Conservation (phyloP, 1,140 invertebrate genomes). For the Panagrolaimus sp. region DNA sequence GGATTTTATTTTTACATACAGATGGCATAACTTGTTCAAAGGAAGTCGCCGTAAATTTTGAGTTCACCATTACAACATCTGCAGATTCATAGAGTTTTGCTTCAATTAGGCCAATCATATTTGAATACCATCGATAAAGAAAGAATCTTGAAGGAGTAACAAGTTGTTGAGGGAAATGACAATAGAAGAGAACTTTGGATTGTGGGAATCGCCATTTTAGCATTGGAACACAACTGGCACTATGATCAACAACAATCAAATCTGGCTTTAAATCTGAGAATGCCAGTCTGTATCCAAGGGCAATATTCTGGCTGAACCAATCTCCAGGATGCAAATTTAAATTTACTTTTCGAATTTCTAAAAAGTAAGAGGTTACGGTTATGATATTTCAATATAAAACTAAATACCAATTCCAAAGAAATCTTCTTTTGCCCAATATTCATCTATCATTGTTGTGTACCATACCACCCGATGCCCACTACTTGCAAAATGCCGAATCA, state of each 20-base stretch:
- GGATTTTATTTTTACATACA: constrained; percentile 45
- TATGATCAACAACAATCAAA: constrained; percentile 55
- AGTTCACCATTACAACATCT: constrained; percentile 58
- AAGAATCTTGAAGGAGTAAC: constrained; percentile 59
- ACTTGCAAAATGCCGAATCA: constrained; percentile 53
- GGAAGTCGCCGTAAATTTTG: constrained; percentile 53
- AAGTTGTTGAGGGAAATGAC: constrained; percentile 58
- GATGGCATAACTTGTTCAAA: constrained; percentile 54
- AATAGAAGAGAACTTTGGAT: constrained; percentile 55
- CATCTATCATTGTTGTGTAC: constrained; percentile 59
- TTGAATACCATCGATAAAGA: constrained; percentile 58
- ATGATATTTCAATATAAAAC: constrained; percentile 4
- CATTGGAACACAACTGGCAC: constrained; percentile 57
- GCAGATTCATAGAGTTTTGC: constrained; percentile 45
- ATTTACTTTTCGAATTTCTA: constrained; percentile 50
- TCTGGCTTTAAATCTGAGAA: constrained; percentile 50
- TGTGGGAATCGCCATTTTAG: constrained; percentile 57
- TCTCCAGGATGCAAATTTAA: constrained; percentile 56
- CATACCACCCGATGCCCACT: constrained; percentile 53
- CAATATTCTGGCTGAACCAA: constrained; percentile 56
- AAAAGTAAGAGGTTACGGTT: not conserved
- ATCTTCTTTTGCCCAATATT: constrained; percentile 55
- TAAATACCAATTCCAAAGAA: constrained; percentile 53
- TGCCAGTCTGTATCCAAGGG: constrained; percentile 48
- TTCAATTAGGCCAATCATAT: constrained; percentile 53